phyloP scores from a whole-genome alignment of 1,140 invertebrate species.

The Elysia chlorotica region DNA sequence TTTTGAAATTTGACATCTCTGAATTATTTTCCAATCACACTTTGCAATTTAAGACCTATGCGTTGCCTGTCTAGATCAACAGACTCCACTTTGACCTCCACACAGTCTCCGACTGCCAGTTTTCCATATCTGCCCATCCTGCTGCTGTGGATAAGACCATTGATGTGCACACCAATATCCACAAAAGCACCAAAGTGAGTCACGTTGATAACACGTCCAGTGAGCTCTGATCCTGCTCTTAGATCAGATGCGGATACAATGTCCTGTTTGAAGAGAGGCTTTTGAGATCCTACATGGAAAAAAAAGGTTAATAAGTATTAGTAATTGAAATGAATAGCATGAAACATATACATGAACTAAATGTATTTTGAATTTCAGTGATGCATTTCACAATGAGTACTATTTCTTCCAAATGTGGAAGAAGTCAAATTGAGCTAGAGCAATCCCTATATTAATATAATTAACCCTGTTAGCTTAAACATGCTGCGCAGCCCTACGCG shows the following conservation, averaged over 20 bases:
- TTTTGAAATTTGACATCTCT: too few relatives aligned
- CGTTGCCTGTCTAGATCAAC: conserved; percentile 65
- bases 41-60: conserved; percentile 63
- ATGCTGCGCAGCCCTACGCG: too few relatives aligned
- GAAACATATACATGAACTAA: too few relatives aligned
- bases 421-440: too few relatives aligned
- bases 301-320: too few relatives aligned
- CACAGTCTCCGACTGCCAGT: conserved; percentile 74
- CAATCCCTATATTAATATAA: too few relatives aligned
- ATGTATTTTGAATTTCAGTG: too few relatives aligned
- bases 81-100: conserved; percentile 69
- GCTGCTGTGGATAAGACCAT: conserved; percentile 75
- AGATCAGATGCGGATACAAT: conserved; percentile 70
- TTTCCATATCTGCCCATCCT: conserved; percentile 35
- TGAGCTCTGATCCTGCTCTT: conserved; percentile 64
- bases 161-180: conserved; percentile 80
- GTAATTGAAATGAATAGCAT: too few relatives aligned
- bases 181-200: conserved; percentile 90
- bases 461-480: too few relatives aligned
- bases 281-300: conserved; percentile 67
- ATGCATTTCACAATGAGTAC: too few relatives aligned
- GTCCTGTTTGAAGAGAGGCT: conserved; percentile 73
- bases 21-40: neutral
- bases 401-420: too few relatives aligned
- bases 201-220: conserved; percentile 71